Evolutionary conservation across 2,888 invertebrate species (phyloP).

Genomic region (Agrilus biguttatus): DNA sequence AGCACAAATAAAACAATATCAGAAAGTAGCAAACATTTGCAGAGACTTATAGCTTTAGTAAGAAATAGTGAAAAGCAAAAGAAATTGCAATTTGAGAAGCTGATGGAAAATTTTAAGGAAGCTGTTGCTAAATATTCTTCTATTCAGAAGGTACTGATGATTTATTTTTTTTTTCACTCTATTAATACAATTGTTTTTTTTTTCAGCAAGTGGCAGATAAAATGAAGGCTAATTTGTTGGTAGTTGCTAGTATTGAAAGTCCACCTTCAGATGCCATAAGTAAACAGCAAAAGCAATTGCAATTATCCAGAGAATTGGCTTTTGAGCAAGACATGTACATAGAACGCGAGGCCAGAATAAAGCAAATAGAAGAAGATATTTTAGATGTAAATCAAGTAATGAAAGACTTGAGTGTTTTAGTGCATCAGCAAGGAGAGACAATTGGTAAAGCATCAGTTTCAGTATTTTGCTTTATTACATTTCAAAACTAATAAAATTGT

Average conservation of each 20-base stretch:
- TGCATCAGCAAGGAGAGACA: conserved; percentile 54
- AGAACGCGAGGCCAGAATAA: conserved; percentile 67
- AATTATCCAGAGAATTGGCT: conserved; percentile 43
- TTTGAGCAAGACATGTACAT: conserved; percentile 67
- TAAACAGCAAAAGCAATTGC: conserved; percentile 29
- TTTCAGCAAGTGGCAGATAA: conserved; percentile 48
- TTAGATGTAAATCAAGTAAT: conserved; percentile 75
- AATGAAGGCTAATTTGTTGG: conserved; percentile 47
- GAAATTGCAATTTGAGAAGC: conserved; percentile 68
- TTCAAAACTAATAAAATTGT: no score
- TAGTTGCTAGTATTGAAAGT: conserved; percentile 22
- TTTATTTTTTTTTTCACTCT: background rate
- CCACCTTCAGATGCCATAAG: conserved; percentile 24
- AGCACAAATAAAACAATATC: conserved; percentile 61
- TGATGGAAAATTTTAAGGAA: conserved; percentile 70
- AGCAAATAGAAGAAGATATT: conserved; percentile 67
- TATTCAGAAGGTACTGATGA: conserved; percentile 55
- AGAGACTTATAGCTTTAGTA: conserved; percentile 54
- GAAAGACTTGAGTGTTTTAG: conserved; percentile 55
- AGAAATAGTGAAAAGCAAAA: conserved; percentile 63
- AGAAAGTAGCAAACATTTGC: conserved; percentile 57
- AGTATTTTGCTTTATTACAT: background rate
- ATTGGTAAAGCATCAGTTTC: conserved; percentile 45
- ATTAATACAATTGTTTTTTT: conserved; percentile 2
- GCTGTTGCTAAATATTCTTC: conserved; percentile 62